Evolutionary conservation across 2,797 vertebrate species (phyloP).

Genomic region (Lutjanus campechanus): DNA sequence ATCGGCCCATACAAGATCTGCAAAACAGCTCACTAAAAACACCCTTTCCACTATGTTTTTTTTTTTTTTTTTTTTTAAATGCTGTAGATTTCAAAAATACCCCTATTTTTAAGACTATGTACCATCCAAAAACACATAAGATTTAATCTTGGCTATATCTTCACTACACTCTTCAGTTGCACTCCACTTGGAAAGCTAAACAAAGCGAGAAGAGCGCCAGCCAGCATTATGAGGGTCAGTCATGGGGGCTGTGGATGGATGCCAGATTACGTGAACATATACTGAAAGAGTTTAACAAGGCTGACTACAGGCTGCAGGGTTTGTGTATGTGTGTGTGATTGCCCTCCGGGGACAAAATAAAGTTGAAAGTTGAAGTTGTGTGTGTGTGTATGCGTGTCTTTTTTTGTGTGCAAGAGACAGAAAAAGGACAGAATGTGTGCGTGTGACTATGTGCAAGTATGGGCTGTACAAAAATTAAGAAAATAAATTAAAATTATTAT

Average conservation of each 20-base stretch:
- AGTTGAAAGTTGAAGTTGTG: neutral
- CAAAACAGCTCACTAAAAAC: slow-evolving; percentile 14
- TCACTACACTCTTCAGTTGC: slow-evolving; percentile 72
- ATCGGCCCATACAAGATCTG: slow-evolving; percentile 26
- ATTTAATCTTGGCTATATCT: slow-evolving; percentile 74
- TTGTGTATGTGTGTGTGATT: slow-evolving; percentile 46
- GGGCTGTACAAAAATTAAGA: neutral
- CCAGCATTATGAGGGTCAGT: slow-evolving; percentile 83
- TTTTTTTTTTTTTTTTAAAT: slow-evolving; percentile 2
- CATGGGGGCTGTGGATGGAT: slow-evolving; percentile 78
- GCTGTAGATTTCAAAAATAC: slow-evolving; percentile 46
- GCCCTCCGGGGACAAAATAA: no score
- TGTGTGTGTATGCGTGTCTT: slow-evolving; percentile 18
- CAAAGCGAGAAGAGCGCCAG: slow-evolving; percentile 76
- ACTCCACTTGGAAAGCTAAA: slow-evolving; percentile 79
- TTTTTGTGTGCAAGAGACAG: slow-evolving; percentile 9
- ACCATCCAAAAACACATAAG: slow-evolving; percentile 56
- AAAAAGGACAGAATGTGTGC: neutral
- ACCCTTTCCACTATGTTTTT: slow-evolving; percentile 12
- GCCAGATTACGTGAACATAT: slow-evolving; percentile 84
- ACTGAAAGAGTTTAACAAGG: slow-evolving; percentile 83
- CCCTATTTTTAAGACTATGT: slow-evolving; percentile 58
- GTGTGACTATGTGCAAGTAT: slow-evolving; percentile 15
- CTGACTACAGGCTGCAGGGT: slow-evolving; percentile 80
- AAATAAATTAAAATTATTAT: slow-evolving; percentile 33